phyloP scores from a whole-genome alignment of 2,888 invertebrate genomes.

The Pachycephus smyrnensis region DNA sequence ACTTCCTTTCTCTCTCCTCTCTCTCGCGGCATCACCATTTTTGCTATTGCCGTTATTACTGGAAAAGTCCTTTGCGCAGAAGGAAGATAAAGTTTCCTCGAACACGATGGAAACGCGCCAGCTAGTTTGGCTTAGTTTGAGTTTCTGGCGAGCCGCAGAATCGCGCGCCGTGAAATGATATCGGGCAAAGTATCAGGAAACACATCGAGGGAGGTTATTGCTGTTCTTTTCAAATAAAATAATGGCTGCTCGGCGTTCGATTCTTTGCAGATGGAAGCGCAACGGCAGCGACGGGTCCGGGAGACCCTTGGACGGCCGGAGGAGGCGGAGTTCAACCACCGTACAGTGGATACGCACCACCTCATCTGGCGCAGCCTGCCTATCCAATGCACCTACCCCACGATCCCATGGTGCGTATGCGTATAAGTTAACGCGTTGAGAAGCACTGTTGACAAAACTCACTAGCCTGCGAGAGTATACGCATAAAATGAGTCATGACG shows the following conservation, averaged over 20 bases:
- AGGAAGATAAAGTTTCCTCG: no score
- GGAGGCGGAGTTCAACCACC: conserved; percentile 69
- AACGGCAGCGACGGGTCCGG: conserved; percentile 64
- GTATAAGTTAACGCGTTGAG: conserved; percentile 3
- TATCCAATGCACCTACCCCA: conserved; percentile 68
- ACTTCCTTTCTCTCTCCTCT: no score
- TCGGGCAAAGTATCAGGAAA: conserved; percentile 55
- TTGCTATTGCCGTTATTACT: no score
- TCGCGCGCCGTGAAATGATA: conserved; percentile 47
- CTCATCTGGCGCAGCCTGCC: conserved; percentile 65
- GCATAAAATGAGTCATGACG: conserved; percentile 52
- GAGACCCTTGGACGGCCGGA: conserved; percentile 67
- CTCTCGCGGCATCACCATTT: no score
- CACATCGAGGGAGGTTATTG: conserved; percentile 56
- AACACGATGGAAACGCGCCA: conserved; percentile 7
- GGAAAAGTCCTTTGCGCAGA: no score
- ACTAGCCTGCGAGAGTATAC: conserved; percentile 3
- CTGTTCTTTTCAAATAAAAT: conserved; percentile 61
- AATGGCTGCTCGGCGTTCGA: conserved; percentile 36
- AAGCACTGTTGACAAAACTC: conserved; percentile 28
- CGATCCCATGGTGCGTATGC: conserved; percentile 64
- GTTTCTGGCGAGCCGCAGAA: background rate
- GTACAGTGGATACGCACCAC: conserved; percentile 64
- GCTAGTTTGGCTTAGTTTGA: conserved; percentile 57
- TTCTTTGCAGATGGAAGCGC: conserved; percentile 64